Evolutionary conservation across 2,888 invertebrate genomes (phyloP).

Genomic region (Cosmia pyralina): DNA sequence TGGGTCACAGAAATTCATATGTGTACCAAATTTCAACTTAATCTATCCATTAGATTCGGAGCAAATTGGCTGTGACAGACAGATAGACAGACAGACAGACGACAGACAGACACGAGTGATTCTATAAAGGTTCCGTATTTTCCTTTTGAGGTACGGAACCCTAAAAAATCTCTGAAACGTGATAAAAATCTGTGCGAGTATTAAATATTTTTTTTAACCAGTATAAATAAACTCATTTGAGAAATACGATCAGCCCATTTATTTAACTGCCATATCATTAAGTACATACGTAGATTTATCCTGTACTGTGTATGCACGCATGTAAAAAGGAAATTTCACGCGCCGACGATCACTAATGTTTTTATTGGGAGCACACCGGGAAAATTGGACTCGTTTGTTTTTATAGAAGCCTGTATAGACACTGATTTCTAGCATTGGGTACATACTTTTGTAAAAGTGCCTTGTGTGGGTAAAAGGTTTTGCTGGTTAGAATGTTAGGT

Average conservation of each 20-base stretch:
- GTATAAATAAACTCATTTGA: conserved; percentile 39
- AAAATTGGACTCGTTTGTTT: conserved; percentile 74
- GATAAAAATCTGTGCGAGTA: not conserved
- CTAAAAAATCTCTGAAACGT: conserved; percentile 8
- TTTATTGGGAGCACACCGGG: conserved; percentile 75
- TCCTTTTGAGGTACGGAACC: too few species aligned
- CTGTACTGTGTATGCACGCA: conserved; percentile 61
- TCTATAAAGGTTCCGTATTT: too few species aligned
- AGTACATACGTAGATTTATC: conserved; percentile 54
- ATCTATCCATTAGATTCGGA: too few species aligned
- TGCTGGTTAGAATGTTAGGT: conserved; percentile 13
- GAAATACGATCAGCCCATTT: conserved; percentile 50
- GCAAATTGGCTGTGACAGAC: too few species aligned
- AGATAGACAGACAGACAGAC: too few species aligned
- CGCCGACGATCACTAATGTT: conserved; percentile 75
- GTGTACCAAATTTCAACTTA: too few species aligned
- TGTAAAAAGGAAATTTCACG: conserved; percentile 75
- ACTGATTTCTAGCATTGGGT: conserved; percentile 71
- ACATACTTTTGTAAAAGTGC: conserved; percentile 37
- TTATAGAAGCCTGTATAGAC: conserved; percentile 68
- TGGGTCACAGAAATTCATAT: too few species aligned
- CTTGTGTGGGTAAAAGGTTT: conserved; percentile 23
- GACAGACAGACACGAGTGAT: too few species aligned
- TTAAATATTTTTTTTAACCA: conserved; percentile 22
- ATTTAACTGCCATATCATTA: conserved; percentile 48